A percentile compares a stretch with the other conserved stretches of the same genome.
phyloP scores from a whole-genome alignment of 2,888 invertebrate genomes.

The Polyommatus icarus region DNA sequence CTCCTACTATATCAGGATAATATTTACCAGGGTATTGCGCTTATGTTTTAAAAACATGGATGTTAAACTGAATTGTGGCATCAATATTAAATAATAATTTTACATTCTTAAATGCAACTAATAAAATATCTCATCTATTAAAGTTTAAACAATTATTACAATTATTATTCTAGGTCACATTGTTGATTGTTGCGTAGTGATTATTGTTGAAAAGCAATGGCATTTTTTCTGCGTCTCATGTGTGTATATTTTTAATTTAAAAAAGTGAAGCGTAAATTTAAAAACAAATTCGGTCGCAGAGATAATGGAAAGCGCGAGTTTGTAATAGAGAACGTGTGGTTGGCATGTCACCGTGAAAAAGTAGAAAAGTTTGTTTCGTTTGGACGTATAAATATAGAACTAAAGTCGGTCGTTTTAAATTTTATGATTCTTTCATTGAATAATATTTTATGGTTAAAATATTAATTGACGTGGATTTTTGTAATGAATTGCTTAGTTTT shows the following conservation, averaged over 20 bases:
- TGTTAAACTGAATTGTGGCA: too few species aligned
- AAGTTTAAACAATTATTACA: too few species aligned
- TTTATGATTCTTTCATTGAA: constrained; percentile 6
- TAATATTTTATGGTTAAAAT: not conserved
- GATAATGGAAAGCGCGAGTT: constrained; percentile 75
- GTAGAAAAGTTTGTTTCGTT: constrained; percentile 66
- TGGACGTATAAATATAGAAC: constrained; percentile 45
- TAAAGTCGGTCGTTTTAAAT: not conserved
- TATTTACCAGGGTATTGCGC: too few species aligned
- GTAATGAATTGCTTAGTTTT: not conserved
- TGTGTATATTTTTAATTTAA: constrained; percentile 60
- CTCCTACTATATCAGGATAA: too few species aligned
- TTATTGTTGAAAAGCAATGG: constrained; percentile 44
- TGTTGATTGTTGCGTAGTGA: not conserved
- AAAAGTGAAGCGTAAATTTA: constrained; percentile 63
- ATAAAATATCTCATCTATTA: too few species aligned
- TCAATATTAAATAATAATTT: too few species aligned
- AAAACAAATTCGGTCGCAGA: constrained; percentile 69
- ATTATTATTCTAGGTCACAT: too few species aligned
- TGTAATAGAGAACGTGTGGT: constrained; percentile 72
- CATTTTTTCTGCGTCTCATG: constrained; percentile 48
- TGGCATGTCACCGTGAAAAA: constrained; percentile 76
- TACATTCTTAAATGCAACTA: too few species aligned
- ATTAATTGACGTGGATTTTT: not conserved
- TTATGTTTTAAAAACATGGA: too few species aligned